Conservation (phyloP, 2,113 vertebrate genomes). For the Sapayoa aenigma region DNA sequence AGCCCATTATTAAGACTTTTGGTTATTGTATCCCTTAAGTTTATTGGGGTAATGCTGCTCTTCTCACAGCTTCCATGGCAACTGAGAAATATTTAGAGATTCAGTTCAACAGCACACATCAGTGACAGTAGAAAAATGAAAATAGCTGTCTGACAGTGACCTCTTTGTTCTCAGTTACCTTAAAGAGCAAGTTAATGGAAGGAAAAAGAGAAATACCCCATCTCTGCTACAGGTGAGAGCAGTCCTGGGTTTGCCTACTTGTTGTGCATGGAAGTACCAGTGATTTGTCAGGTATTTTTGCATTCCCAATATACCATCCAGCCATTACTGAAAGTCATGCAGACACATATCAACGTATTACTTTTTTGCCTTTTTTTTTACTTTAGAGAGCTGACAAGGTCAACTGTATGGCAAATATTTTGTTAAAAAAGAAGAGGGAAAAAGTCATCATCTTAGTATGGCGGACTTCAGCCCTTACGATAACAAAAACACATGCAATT, state of each 20-base stretch:
- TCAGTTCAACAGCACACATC: not conserved
- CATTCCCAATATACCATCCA: not conserved
- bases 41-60: not conserved
- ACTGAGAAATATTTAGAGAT: not conserved
- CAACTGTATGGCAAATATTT: not conserved
- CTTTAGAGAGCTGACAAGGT: not conserved
- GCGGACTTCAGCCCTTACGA: not conserved
- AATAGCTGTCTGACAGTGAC: not conserved
- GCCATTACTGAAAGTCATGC: not conserved
- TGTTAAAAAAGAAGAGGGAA: not conserved
- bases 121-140: not conserved
- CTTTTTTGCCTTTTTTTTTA: not conserved
- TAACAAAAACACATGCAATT: not conserved
- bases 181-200: not conserved
- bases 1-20: not conserved
- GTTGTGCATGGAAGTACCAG: not conserved
- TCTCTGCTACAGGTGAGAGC: not conserved
- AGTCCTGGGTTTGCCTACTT: not conserved
- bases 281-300: not conserved
- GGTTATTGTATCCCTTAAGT: not conserved
- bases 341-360: not conserved
- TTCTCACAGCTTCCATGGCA: conserved; percentile 23
- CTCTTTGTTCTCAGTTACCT: not conserved
- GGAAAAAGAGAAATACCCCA: not conserved
- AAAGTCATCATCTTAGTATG: not conserved